These are phyloP conservation scores for Todiramphus chloris DNA, from an alignment of 2,113 vertebrate genomes.

Conservation along the genomic window DNA sequence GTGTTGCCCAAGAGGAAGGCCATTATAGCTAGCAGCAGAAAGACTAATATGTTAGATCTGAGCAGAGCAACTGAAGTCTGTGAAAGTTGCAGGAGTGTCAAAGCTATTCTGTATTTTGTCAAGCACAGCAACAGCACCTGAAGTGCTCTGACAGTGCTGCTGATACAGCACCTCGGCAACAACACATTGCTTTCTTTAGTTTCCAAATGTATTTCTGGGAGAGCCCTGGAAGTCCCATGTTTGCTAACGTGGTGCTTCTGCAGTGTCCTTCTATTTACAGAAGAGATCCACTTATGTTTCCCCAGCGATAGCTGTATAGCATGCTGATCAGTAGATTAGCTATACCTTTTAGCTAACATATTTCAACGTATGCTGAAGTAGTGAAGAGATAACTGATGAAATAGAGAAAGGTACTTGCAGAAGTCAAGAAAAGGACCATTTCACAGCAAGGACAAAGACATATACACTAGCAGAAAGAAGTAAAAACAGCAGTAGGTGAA, in stretches of 20 bases:
- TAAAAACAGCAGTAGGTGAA: background rate
- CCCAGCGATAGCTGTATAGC: background rate
- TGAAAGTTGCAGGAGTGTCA: background rate
- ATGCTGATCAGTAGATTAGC: background rate
- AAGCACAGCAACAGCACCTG: background rate
- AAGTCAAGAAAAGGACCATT: background rate
- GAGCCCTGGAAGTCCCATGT: background rate
- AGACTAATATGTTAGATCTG: background rate
- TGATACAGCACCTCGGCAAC: background rate
- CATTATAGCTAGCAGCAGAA: background rate
- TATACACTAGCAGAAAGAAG: background rate
- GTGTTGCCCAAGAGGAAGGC: background rate
- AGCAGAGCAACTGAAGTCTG: background rate
- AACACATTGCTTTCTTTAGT: background rate
- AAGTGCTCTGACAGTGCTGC: background rate
- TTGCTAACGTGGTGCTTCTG: background rate
- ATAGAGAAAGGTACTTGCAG: background rate
- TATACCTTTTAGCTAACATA: background rate
- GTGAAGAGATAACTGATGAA: background rate
- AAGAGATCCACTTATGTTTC: background rate
- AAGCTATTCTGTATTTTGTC: background rate
- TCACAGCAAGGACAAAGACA: background rate
- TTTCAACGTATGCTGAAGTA: background rate
- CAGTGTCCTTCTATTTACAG: background rate
- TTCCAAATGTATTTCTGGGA: background rate